Evolutionary conservation across 2,888 invertebrate genomes (phyloP).

Genomic region (Aphelenchoides bicaudatus): DNA sequence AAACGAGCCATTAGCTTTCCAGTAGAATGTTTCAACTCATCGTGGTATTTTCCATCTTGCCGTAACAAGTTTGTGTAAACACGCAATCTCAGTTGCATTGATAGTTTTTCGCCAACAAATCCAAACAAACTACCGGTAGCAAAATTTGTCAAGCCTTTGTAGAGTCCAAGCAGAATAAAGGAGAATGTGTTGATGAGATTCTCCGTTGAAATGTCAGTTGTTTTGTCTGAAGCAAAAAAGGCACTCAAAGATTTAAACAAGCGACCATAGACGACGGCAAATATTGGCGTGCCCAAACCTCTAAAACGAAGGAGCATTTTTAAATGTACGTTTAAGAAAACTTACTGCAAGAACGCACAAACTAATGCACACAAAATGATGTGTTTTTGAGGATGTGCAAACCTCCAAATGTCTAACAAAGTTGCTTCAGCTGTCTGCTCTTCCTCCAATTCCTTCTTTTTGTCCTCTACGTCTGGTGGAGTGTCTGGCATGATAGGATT

Average conservation of each 20-base stretch:
- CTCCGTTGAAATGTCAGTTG: background rate
- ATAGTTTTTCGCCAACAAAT: slow-evolving; percentile 17
- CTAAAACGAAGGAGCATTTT: too few relatives aligned
- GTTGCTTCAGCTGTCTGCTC: slow-evolving; percentile 39
- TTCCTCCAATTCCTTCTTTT: slow-evolving; percentile 28
- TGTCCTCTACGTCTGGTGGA: slow-evolving; percentile 24
- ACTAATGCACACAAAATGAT: slow-evolving; percentile 32
- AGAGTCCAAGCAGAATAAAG: background rate
- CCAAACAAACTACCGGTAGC: slow-evolving; percentile 18
- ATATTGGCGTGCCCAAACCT: slow-evolving; percentile 34
- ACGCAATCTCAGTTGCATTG: slow-evolving; percentile 48
- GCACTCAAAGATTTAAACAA: slow-evolving; percentile 30
- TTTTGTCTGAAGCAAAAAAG: background rate
- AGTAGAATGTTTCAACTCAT: slow-evolving; percentile 55
- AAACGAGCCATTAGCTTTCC: slow-evolving; percentile 60
- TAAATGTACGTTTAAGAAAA: background rate
- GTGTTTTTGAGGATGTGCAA: slow-evolving; percentile 33
- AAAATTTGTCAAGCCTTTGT: slow-evolving; percentile 1
- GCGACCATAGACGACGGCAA: slow-evolving; percentile 48
- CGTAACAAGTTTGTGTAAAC: slow-evolving; percentile 61
- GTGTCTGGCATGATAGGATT: background rate
- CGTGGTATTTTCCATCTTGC: slow-evolving; percentile 62
- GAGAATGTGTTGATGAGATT: slow-evolving; percentile 4
- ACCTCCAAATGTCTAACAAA: slow-evolving; percentile 36
- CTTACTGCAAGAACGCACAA: slow-evolving; percentile 36